Evolutionary conservation across 2,113 vertebrate genomes (phyloP).

Genomic region (Leptosomus discolor): DNA sequence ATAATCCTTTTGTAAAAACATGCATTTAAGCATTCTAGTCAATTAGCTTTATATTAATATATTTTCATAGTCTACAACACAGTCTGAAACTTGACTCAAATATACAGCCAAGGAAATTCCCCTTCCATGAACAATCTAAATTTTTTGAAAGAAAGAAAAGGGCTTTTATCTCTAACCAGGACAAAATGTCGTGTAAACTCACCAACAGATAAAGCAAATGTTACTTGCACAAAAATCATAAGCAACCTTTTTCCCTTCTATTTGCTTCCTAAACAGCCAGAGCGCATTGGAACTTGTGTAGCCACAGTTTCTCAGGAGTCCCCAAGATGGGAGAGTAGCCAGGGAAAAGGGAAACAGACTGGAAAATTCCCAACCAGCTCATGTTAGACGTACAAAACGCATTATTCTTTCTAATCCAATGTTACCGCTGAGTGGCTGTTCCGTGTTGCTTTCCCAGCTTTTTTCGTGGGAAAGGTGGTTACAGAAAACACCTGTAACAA

Average conservation of each 20-base stretch:
- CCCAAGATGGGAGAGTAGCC: neutral
- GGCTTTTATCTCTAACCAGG: neutral
- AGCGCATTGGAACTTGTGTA: neutral
- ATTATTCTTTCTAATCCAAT: neutral
- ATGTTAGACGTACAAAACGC: neutral
- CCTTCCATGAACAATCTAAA: neutral
- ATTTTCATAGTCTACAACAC: neutral
- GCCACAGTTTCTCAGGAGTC: neutral
- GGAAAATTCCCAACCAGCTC: neutral
- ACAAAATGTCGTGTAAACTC: neutral
- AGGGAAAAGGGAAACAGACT: neutral
- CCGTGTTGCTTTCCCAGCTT: neutral
- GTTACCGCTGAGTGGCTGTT: neutral
- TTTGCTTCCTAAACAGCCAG: neutral
- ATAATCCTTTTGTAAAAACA: neutral
- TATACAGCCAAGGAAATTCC: neutral
- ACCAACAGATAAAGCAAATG: neutral
- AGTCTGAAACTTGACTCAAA: neutral
- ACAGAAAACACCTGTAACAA: neutral
- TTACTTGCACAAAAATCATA: neutral
- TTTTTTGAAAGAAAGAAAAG: neutral
- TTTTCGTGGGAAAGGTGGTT: neutral
- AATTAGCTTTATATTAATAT: neutral
- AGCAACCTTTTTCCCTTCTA: neutral
- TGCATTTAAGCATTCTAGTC: neutral